phyloP scores from a whole-genome alignment of 2,888 invertebrate species.

The Blastobasis lacticolella region DNA sequence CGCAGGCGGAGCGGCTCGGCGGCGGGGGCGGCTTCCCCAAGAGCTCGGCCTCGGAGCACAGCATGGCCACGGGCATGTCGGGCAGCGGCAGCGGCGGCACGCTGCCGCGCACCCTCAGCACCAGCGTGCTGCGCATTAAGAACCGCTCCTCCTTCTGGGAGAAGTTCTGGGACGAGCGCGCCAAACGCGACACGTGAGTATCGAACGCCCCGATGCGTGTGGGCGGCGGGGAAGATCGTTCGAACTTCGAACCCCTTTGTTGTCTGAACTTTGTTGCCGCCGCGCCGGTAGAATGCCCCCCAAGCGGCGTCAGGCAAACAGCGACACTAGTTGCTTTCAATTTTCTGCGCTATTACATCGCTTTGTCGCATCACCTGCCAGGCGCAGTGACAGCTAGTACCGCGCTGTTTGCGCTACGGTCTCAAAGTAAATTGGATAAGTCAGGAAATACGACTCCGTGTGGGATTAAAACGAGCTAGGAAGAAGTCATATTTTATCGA shows the following conservation, averaged over 20 bases:
- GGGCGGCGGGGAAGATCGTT: too few relatives aligned
- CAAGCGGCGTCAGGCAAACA: neutral
- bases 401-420: too few relatives aligned
- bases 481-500: too few relatives aligned
- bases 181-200: slow-evolving; percentile 81
- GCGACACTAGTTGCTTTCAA: neutral
- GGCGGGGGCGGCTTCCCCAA: slow-evolving; percentile 50
- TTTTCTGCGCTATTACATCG: neutral
- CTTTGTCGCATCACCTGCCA: neutral
- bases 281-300: too few relatives aligned
- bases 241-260: too few relatives aligned
- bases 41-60: slow-evolving; percentile 67
- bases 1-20: slow-evolving; percentile 71
- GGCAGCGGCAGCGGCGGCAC: slow-evolving; percentile 65
- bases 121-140: slow-evolving; percentile 85
- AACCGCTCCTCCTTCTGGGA: slow-evolving; percentile 89
- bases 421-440: too few relatives aligned
- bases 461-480: too few relatives aligned
- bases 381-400: too few relatives aligned
- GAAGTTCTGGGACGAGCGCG: slow-evolving; percentile 84
- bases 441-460: too few relatives aligned
- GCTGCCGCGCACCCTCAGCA: slow-evolving; percentile 82
- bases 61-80: slow-evolving; percentile 68
- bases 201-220: neutral
- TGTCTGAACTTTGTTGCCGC: too few relatives aligned